Base-by-base conservation (phyloP, 2,888 invertebrate genomes). In the Euplagia quadripunctaria region DNA sequence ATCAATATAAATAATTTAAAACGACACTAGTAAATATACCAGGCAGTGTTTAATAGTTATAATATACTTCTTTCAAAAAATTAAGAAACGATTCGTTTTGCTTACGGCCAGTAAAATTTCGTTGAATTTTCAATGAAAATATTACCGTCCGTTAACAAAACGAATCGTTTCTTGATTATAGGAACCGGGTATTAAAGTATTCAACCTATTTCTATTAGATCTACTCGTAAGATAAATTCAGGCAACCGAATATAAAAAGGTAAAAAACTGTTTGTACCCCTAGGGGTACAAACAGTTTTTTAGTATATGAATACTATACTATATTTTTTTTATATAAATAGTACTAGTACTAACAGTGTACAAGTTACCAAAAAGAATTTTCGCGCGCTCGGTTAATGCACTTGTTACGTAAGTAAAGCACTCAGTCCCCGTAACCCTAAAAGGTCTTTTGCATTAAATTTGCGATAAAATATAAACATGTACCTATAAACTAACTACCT, bases 1-100 rank as follows among this genome's bases (percentile, higher is more conserved):
- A 82, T 78, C 76, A 78, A 64, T 74, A 84, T 70, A 81, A 82
- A 51, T 70, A 49, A 58, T 20, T 49, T 42, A n/a, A 64, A 68
- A 69, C 20, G 31, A 16, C 69, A 61, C 1, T 69, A 31, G n/a
- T 51, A 42, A 52, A 43, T 55, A 68, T 68, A 43, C 16, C 64
- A 43, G n/a, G 42, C 4, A 64, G 11, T 64, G 31, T 31, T 46
- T 6, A 17, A 46, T 7, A n/a, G 43, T 9, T 43, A 4, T 43
- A 16, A 16, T 64, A 11, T 64, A 42, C 9, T 11, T 42, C 4
- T 64, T 64, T 64, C 41, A 43, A 1, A 31, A 1, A 31, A 31
- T 31, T 2, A 31, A 31, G 31, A 31, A 31, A 31, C 31, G 31
- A 31, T 31, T 31, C 31, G 31, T 31, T 31, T 31, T 31, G 31